A percentile compares a stretch with the other conserved stretches of the same genome.
phyloP scores from a whole-genome alignment of 1,140 invertebrate species.

The Halotydeus destructor region DNA sequence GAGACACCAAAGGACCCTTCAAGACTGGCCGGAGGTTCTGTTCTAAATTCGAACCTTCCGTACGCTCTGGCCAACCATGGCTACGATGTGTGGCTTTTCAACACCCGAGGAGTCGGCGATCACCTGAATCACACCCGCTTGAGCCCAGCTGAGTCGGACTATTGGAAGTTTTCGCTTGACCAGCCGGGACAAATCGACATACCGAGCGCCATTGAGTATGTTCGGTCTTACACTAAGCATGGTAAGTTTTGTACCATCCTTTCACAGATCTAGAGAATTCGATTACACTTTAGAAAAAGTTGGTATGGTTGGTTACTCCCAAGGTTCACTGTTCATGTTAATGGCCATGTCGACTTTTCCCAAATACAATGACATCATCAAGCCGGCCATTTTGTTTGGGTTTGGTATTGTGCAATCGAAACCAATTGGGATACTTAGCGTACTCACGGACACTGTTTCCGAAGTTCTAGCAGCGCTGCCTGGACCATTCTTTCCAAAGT shows the following conservation, averaged over 20 bases:
- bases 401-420: background rate
- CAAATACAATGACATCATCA: slow-evolving; percentile 13
- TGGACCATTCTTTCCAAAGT: background rate
- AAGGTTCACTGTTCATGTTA: slow-evolving; percentile 30
- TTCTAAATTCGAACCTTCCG: background rate
- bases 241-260: no score
- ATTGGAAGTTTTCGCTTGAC: slow-evolving; percentile 26
- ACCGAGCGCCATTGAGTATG: slow-evolving; percentile 28
- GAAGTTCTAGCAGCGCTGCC: background rate
- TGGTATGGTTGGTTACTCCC: slow-evolving; percentile 41
- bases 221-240: slow-evolving; percentile 10
- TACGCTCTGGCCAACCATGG: slow-evolving; percentile 2
- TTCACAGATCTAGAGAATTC: no score
- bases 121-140: background rate
- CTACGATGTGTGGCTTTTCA: slow-evolving; percentile 1
- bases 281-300: slow-evolving; percentile 31
- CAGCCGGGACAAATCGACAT: slow-evolving; percentile 26
- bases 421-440: background rate
- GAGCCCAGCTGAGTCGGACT: slow-evolving; percentile 16
- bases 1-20: no score
- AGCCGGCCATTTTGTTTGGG: background rate
- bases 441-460: background rate
- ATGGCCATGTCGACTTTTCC: slow-evolving; percentile 26
- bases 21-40: background rate
- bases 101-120: background rate